These are phyloP conservation scores for Nylanderia fulva DNA, from an alignment of 1,140 invertebrate species.

Conservation along the genomic window DNA sequence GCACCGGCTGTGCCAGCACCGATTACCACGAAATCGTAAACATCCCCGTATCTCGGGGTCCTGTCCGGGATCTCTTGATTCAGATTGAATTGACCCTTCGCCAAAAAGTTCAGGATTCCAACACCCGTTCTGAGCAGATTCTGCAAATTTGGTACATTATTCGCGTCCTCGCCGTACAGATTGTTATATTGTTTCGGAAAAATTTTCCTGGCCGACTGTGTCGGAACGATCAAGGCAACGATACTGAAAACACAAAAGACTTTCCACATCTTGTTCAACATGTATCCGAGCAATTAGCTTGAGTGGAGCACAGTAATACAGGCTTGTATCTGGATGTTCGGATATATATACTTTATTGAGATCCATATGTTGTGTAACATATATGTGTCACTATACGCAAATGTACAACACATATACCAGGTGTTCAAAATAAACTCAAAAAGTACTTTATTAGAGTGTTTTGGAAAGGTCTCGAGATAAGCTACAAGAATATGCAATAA, in stretches of 20 bases:
- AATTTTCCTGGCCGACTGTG: neutral
- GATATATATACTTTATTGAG: constrained; percentile 25
- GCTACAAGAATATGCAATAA: too few species aligned
- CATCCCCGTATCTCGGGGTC: constrained; percentile 69
- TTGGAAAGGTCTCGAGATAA: too few species aligned
- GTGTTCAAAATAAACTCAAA: too few species aligned
- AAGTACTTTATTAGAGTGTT: too few species aligned
- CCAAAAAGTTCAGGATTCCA: constrained; percentile 10
- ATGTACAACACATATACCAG: neutral
- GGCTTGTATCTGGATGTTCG: neutral
- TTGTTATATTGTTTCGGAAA: neutral
- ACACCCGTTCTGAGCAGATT: neutral
- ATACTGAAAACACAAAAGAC: neutral
- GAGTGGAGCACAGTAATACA: neutral
- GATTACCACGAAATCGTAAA: constrained; percentile 89
- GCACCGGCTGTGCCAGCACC: constrained; percentile 92
- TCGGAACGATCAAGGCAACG: neutral
- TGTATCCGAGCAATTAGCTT: neutral
- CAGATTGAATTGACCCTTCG: neutral
- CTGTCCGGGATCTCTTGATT: constrained; percentile 75
- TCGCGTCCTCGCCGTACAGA: constrained; percentile 15
- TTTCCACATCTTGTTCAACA: neutral
- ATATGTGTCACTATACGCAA: neutral
- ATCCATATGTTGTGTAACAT: too few species aligned
- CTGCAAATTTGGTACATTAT: neutral